Base-by-base conservation (phyloP, 2,113 vertebrate genomes). In the Aegypius monachus region DNA sequence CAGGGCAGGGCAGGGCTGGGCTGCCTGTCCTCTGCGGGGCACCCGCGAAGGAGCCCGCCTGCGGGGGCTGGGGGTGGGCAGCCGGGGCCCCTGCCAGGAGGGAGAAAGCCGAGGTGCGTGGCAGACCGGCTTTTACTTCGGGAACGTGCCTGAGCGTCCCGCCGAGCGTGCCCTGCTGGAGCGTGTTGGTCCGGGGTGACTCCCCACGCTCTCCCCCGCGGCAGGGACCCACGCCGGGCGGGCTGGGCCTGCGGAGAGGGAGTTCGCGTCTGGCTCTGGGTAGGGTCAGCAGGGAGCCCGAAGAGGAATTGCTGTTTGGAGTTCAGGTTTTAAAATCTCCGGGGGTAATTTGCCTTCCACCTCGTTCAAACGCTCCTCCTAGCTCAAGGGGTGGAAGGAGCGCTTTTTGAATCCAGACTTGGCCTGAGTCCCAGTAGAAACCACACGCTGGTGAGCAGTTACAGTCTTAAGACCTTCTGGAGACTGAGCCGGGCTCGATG, bases 391-490 rank as follows among this genome's bases (percentile, higher is more conserved):
- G 62, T 8, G 20, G 34, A 42, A 50, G n/a, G 48, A n/a, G 8
- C 3, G 32, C 11, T 10, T 56, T 16, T 10, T 12, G 32, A 16
- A 3, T 3, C 5, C 13, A 13, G 38, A 0, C 23, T 11, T 65
- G 80, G 42, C 53, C 42, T 2, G 29, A 8, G 20, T 29, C 21
- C 21, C 42, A 0, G 42, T 2, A 31, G 31, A 13, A 43, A 0
- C 3, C 31, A 2, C 13, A 23, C 2, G 6, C 58, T 23, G 42
- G 9, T 9, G 56, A 36, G 48, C 31, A 16, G 1, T 6, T 8
- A 14, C 19, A 1, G 17, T 1, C 3, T 20, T 32, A 0, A 5
- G 80, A 1, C 0, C 6, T 23, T 20, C 9, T 10, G 3, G 15
- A 11, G 72, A 23, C 2, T 2, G 10, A 11, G 31, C 8, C 2